Conservation (phyloP, 2,888 invertebrate genomes). For the Oeneis ivallda region DNA sequence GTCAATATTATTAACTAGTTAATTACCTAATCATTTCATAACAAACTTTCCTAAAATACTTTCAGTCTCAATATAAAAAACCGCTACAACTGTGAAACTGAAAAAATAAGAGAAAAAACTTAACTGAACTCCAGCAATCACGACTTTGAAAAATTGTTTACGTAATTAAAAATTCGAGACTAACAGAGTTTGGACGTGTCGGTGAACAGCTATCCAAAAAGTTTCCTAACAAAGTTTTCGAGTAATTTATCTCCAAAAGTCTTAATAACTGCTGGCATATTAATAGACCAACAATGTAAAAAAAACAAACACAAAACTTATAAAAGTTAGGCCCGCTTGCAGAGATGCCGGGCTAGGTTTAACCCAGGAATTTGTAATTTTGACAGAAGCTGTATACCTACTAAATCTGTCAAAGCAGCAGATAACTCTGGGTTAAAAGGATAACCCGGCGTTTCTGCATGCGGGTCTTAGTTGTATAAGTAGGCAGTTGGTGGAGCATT, state of each 20-base stretch:
- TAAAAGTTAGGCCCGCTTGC: too few relatives aligned
- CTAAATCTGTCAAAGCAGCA: too few relatives aligned
- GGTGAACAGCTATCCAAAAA: conserved; percentile 37
- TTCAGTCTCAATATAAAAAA: not conserved
- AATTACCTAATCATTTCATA: not conserved
- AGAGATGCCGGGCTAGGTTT: too few relatives aligned
- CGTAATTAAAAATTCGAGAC: conserved; percentile 58
- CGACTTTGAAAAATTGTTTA: conserved; percentile 61
- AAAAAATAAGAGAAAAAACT: conserved; percentile 49
- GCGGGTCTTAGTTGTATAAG: too few relatives aligned
- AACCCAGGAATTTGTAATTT: too few relatives aligned
- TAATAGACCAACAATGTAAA: too few relatives aligned
- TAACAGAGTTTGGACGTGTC: conserved; percentile 33
- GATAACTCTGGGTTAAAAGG: too few relatives aligned
- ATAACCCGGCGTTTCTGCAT: too few relatives aligned
- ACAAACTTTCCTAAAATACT: not conserved
- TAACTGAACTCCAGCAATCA: conserved; percentile 58
- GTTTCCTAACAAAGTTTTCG: conserved; percentile 31
- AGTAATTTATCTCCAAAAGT: conserved; percentile 30
- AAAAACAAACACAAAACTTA: too few relatives aligned
- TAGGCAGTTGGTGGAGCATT: too few relatives aligned
- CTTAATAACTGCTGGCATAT: not conserved
- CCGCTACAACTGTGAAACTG: not conserved
- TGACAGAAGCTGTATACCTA: too few relatives aligned
- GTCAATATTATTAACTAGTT: too few relatives aligned